Conservation (phyloP, 2,113 vertebrate species). For the Gadus chalcogrammus region DNA sequence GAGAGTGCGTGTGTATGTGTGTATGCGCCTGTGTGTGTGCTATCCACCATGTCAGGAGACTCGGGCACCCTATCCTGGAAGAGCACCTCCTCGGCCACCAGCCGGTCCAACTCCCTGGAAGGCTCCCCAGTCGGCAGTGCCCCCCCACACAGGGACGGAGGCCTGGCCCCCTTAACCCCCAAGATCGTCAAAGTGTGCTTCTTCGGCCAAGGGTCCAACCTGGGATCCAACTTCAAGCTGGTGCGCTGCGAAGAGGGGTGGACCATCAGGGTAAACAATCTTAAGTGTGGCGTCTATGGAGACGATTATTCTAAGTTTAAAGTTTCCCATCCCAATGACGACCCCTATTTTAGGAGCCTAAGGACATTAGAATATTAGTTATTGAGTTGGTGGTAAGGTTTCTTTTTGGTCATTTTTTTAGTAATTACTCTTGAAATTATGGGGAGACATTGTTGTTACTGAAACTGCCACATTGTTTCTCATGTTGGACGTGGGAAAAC, state of each 20-base stretch:
- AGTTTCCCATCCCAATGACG: too few relatives aligned
- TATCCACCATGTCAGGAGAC: constrained; percentile 79
- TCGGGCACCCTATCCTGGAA: constrained; percentile 74
- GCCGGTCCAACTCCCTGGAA: constrained; percentile 36
- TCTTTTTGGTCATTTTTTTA: too few relatives aligned
- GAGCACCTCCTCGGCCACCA: constrained; percentile 63
- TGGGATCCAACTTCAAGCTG: constrained; percentile 94
- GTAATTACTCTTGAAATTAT: too few relatives aligned
- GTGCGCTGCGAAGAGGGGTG: constrained; percentile 86
- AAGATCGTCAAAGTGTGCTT: constrained; percentile 96
- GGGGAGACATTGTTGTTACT: too few relatives aligned
- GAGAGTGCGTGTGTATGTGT: constrained; percentile 21
- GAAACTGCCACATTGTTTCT: too few relatives aligned
- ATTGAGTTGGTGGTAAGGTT: too few relatives aligned
- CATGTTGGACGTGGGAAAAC: too few relatives aligned
- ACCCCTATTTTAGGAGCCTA: too few relatives aligned
- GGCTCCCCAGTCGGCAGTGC: constrained; percentile 44
- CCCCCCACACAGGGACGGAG: constrained; percentile 33
- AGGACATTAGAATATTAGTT: too few relatives aligned
- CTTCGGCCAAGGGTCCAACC: constrained; percentile 87
- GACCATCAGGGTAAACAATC: constrained; percentile 78
- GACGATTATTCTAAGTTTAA: too few relatives aligned
- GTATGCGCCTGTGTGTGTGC: constrained; percentile 11
- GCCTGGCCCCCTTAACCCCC: constrained; percentile 46
- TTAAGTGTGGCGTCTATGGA: constrained; percentile 30